Evolutionary conservation across 2,797 vertebrate genomes (phyloP), one percentile per base, ranked within the genome.

Genomic region (Graptemys geographica): DNA sequence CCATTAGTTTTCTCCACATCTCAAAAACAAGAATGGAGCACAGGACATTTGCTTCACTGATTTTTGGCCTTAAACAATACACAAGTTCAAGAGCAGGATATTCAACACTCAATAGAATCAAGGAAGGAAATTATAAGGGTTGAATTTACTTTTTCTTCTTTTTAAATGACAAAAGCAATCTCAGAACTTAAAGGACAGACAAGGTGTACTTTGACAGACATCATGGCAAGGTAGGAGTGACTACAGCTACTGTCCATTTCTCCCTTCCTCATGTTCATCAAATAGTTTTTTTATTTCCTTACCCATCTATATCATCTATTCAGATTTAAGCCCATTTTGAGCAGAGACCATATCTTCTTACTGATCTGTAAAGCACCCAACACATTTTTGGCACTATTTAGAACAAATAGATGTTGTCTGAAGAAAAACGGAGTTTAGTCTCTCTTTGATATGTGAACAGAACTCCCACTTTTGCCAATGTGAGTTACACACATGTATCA

Each of bases 391-490:
- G 80, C 21, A 28, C 25, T 80, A 27, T 88, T 69, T 12, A 57
- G 41, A 37, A 79, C 44, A 51, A 59, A 5, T 5, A 52, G 52
- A 52, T 52, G 52, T 18, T 79, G 0, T 52, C 88, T 94, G 79
- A 88, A 89, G 11, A 9, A 9, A 91, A 41, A 69, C 31, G 8
- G 62, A n/a, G 62, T 18, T 87, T 72, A 93, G 83, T n/a, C 8
- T 62, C 79, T 49, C 89, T 81, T 16, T 80, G 53, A 62, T 83
- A 55, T 21, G 83, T 4, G 41, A 94, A 89, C 9, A 79, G 65
- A 83, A 83, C 83, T 79, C 80, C 56, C 79, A 91, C 90, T 81
- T 51, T 90, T 93, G 37, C 51, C 72, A 93, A 59, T 82, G 90
- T 21, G 86, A 88, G 59, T 81, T 87, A 85, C 31, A 44, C 19